A percentile compares a stretch with the other conserved stretches of the same genome.
Evolutionary conservation across 2,888 invertebrate species (phyloP).

Genomic region (Panopea generosa): DNA sequence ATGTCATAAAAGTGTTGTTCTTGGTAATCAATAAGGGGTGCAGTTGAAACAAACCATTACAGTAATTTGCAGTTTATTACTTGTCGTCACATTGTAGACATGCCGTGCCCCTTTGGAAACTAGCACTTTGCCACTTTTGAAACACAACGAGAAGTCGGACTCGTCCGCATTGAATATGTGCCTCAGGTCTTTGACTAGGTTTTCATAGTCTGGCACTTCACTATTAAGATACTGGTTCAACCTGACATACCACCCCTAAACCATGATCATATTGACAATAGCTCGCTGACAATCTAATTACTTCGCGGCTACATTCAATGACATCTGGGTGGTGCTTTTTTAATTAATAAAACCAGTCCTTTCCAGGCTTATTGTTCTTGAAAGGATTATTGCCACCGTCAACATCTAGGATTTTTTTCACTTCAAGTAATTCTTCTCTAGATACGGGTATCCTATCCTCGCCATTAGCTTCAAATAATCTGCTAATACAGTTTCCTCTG

Average conservation of each 20-base stretch:
- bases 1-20: conserved; percentile 40
- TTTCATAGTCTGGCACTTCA: conserved; percentile 14
- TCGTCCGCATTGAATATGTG: conserved; percentile 30
- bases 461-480: conserved; percentile 21
- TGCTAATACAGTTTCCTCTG: conserved; percentile 4
- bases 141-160: not conserved
- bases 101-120: conserved; percentile 10
- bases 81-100: conserved; percentile 16
- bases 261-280: conserved; percentile 9
- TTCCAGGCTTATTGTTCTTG: conserved; percentile 32
- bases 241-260: conserved; percentile 20
- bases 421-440: conserved; percentile 14
- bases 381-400: conserved; percentile 30
- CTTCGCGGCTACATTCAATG: conserved; percentile 4
- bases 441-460: conserved; percentile 10
- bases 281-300: conserved; percentile 20
- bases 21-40: conserved; percentile 23
- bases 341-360: conserved; percentile 39
- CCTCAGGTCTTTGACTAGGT: conserved; percentile 16
- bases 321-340: conserved; percentile 1
- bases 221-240: conserved; percentile 13
- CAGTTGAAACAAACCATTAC: conserved; percentile 44
- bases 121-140: conserved; percentile 21
- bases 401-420: conserved; percentile 18
- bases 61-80: conserved; percentile 51